Base-by-base conservation (phyloP, 23 tunicate genomes). In the Oikopleura dioica region DNA sequence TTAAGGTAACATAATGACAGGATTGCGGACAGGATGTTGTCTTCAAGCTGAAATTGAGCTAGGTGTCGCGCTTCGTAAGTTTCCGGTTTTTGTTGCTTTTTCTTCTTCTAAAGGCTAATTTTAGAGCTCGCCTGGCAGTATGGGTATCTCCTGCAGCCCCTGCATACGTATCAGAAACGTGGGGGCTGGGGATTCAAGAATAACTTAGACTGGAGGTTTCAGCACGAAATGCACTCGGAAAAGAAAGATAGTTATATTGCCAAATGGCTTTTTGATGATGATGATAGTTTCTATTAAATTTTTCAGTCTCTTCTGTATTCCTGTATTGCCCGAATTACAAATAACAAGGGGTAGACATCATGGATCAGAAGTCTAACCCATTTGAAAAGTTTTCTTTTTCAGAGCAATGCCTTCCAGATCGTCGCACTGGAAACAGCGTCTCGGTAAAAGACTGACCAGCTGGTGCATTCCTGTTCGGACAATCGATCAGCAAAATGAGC, bases 151-250 rank as follows among this genome's bases (percentile, higher is more conserved):
- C 2, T 63, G 29, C 72, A 63, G 33, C 72, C 72, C 33, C 72
- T 63, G 4, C 72, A 63, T 63, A 63, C 26, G 72, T 63, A 63
- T 28, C 30, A 63, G 26, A 23, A 28, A 2, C 30, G 33, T 21
- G 72, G 72, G 30, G 72, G 72, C 72, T 63, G 72, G 72, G 72
- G 72, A 63, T 23, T 63, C 26, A 63, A 63, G 26, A 63, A 63
- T 63, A 63, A 63, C 26, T 31, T 63, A 24, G 33, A 63, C 26
- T 63, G 26, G 16, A 23, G 72, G 26, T 63, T 63, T 28, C 72
- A 63, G 33, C 33, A 21, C 26, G 32, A 63, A 2, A 23, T 12
- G 33, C 16, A 63, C 33, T 28, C 30, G 2, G 26, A 5, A 2
- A 4, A 63, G 4, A 63, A 28, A 31, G 26, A 63, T 12, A 63